Evolutionary conservation across 2,797 vertebrate species (phyloP), one percentile per base, ranked within the genome.

Genomic region (Epinephelus awoara): DNA sequence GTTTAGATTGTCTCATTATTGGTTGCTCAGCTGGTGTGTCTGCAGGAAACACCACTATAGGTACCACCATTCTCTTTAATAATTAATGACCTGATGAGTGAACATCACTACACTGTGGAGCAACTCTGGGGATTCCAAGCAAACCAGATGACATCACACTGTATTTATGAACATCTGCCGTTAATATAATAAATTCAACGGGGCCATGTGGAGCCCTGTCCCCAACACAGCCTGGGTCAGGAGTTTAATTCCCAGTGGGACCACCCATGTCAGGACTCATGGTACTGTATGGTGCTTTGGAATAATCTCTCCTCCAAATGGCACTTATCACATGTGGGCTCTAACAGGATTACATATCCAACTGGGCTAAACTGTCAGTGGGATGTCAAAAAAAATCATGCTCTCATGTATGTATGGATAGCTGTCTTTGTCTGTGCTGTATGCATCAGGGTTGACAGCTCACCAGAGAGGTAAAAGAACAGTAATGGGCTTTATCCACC

Each of bases 301-400:
- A 72, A 70, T 77, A 76, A 83, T 84, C 80, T 55, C 71, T 42
- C 19, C 73, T 65, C 77, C 81, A 80, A 75, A 81, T 79, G 82
- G 67, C 19, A 6, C 73, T 58, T 6, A 25, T 50, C 74, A 68
- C 68, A 66, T 55, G 55, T 29, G 46, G 68, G 75, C 56, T 75
- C 4, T 66, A 74, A 78, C 66, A 29, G 27, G 79, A 84, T 80
- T 64, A 83, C 68, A 82, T 34, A 23, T 55, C 55, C 57, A 67
- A 27, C 63, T 19, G 19, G 38, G 74, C 61, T 34, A 40, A 78
- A 79, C 78, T 67, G 71, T 72, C 62, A 62, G 19, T 3, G 61
- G 34, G 0, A 8, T 57, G 74, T 77, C 77, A 78, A 70, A 69
- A 38, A 25, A 77, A 7, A 21, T 21, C 18, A 71, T 5, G 38